Base-by-base conservation (phyloP, 2,113 vertebrate species). In the Crotalus viridis region DNA sequence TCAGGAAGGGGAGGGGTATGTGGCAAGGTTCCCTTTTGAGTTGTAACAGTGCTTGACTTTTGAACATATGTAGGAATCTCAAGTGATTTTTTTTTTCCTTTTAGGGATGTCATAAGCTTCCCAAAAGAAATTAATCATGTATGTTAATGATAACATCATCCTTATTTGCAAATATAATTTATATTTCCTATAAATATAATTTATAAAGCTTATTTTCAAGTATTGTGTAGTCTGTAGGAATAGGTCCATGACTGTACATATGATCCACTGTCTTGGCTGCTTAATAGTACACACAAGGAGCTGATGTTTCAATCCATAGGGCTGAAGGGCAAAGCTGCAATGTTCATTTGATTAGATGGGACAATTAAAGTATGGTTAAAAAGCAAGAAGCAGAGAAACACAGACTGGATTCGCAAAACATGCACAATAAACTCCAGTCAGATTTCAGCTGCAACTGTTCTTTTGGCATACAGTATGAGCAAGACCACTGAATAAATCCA, bases 121-220 rank as follows among this genome's bases (percentile, higher is more conserved):
- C 94, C 91, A 97, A 95, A 91, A 97, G 95, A 97, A 97, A 96
- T 97, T 97, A 97, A 97, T 97, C 91, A 91, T 95, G 95, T 94
- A 94, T 97, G 94, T 96, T 96, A 96, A 95, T 96, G 95, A 97
- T 97, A 95, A 95, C 92, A 97, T 98, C 97, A 92, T 96, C 93
- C 96, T 97, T 96, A 97, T 97, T 97, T 97, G 94, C 97, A 97
- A 97, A 96, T 95, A 93, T 97, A 97, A 97, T 96, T 96, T 96
- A 51, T 51, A 51, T 51, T 51, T 51, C 48, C 48, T 51, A 51
- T 51, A 51, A 51, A 51, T 9, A 51, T 51, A 51, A 51, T 51
- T 51, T 51, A 51, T 51, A 51, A 51, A 51, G 48, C 97, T 97
- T 98, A 96, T 97, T 98, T 97, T 94, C 94, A 96, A 97, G 97